Conservation (phyloP, 2,888 invertebrate genomes). For the Caenorhabditis sp. region DNA sequence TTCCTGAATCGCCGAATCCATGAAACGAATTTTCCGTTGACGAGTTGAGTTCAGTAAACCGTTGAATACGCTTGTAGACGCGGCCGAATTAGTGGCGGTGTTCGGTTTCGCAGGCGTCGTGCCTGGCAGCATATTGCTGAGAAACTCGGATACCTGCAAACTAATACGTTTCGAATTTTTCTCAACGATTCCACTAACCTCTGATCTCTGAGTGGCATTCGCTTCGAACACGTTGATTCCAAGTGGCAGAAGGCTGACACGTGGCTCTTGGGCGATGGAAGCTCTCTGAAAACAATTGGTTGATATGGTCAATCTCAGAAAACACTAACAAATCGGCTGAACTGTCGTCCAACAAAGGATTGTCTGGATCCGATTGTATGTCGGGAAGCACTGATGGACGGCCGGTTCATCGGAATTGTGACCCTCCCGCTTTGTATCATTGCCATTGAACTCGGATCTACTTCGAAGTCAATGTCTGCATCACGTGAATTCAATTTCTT, state of each 20-base stretch:
- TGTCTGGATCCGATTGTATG: constrained; percentile 12
- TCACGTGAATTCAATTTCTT: not conserved
- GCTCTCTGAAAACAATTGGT: constrained; percentile 21
- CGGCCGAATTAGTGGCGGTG: not conserved
- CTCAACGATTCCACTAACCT: no score
- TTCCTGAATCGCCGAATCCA: constrained; percentile 30
- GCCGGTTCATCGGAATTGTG: constrained; percentile 11
- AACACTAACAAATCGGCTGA: constrained; percentile 8
- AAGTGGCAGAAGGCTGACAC: constrained; percentile 29
- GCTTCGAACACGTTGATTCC: constrained; percentile 45
- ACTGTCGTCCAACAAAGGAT: constrained; percentile 15
- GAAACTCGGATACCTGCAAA: constrained; percentile 14
- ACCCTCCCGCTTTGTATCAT: constrained; percentile 40
- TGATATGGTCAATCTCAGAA: not conserved
- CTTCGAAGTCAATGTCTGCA: constrained; percentile 17
- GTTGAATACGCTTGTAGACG: not conserved
- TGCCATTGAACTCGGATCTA: constrained; percentile 27
- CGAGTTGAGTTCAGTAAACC: not conserved
- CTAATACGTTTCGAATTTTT: no score
- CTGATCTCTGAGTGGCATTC: constrained; percentile 8
- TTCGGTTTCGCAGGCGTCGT: constrained; percentile 6
- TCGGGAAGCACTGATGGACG: constrained; percentile 4
- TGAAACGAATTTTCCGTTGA: constrained; percentile 20
- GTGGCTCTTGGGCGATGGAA: constrained; percentile 35
- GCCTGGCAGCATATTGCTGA: not conserved